Conservation (phyloP, 2,113 vertebrate genomes). For the Diphyllodes magnificus region DNA sequence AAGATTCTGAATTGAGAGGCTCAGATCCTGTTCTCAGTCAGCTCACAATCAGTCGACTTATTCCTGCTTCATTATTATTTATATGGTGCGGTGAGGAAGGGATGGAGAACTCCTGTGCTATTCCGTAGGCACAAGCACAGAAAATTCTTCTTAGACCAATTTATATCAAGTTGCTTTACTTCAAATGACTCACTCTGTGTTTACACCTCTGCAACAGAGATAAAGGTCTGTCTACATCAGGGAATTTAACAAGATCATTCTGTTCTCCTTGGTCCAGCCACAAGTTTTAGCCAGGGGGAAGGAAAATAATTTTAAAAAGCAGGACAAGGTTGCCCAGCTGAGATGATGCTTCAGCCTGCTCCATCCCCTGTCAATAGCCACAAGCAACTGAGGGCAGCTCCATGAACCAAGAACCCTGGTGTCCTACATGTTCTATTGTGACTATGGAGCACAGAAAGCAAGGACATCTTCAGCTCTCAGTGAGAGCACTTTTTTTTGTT, state of each 20-base stretch:
- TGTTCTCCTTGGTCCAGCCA: background rate
- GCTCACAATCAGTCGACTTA: background rate
- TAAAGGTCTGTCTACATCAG: background rate
- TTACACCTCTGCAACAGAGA: background rate
- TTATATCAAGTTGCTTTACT: background rate
- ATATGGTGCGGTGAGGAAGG: background rate
- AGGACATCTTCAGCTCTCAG: conserved; percentile 30
- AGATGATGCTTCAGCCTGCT: background rate
- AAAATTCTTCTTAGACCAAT: background rate
- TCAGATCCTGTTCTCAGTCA: background rate
- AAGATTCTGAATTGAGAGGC: background rate
- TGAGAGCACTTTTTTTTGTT: conserved; percentile 44
- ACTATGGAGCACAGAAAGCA: background rate
- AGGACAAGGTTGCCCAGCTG: background rate
- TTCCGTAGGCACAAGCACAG: background rate
- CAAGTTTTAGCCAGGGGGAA: background rate
- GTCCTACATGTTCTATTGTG: background rate
- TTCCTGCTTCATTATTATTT: background rate
- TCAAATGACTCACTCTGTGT: background rate
- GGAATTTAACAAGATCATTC: background rate
- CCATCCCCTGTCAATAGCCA: background rate
- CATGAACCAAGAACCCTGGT: background rate
- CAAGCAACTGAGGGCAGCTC: background rate
- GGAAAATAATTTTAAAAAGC: background rate
- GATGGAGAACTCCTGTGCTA: background rate